Evolutionary conservation across 2,888 invertebrate species (phyloP), one percentile per base, ranked within the genome.

Genomic region (Saturnia japonica): DNA sequence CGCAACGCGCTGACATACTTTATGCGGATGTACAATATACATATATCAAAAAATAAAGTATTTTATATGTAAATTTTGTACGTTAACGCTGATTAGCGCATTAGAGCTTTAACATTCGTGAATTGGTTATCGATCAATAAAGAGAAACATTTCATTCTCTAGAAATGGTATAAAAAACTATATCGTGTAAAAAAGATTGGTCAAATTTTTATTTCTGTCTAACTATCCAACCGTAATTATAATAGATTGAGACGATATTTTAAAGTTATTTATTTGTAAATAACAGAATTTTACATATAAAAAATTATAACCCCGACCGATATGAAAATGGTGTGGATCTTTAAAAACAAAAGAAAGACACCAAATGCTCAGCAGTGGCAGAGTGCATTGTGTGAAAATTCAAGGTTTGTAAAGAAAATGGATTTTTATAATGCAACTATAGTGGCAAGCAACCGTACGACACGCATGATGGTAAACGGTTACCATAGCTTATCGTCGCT

Each of bases 41-140:
- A 34, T 64, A 22, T 9, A 64, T 40, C 40, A 40, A 64, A 64
- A 64, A 40, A n/a, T 64, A 40, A 40, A 40, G 40, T 64, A 19
- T 64, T 64, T 40, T 64, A 64, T 40, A 64, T 64, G 64, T n/a
- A 64, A 64, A 40, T 19, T 40, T n/a, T n/a, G 19, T 11, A 64
- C 64, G 40, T 64, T 40, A 64, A 64, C n/a, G n/a, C 19, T 64
- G 64, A 64, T 64, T 64, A 64, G n/a, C 8, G 19, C 22, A 34
- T 16, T 62, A 62, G 11, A 62, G 64, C 1, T 64, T 40, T 40
- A 40, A 64, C 40, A 40, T 19, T 40, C 40, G 64, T 40, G 40
- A 34, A 40, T 40, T 28, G 57, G 25, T 28, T 4, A 60, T 60
- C 57, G 14, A 28, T 28, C 28, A 25, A 28, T 28, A 60, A 14